A percentile compares a stretch with the other conserved stretches of the same genome.
These are phyloP conservation scores for Eustalomyia histrio DNA, from an alignment of 2,888 invertebrate genomes.

Conservation along the genomic window DNA sequence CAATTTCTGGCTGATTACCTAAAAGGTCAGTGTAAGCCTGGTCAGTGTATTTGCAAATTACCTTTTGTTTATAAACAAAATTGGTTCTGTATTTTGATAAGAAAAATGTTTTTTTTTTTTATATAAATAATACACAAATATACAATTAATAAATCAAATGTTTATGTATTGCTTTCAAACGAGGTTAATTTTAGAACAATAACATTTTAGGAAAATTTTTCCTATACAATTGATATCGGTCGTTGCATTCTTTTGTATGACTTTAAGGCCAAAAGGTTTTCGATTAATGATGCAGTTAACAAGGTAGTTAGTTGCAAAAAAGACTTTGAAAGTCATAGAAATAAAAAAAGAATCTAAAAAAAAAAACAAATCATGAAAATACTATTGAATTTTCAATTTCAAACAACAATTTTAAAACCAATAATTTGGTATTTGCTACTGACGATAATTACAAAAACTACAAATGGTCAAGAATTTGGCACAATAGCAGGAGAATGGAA, in stretches of 20 bases:
- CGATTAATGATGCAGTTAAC: not conserved
- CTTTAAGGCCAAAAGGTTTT: not conserved
- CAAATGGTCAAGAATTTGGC: slow-evolving; percentile 60
- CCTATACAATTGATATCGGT: too few species aligned
- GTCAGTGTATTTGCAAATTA: not conserved
- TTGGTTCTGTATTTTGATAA: not conserved
- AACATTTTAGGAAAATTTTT: not conserved
- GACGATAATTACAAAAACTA: not conserved
- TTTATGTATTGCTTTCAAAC: not conserved
- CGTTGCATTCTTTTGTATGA: slow-evolving; percentile 27
- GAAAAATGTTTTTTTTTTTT: too few species aligned
- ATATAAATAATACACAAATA: not conserved
- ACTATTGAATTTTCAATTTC: not conserved
- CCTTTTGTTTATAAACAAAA: not conserved
- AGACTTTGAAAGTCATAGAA: slow-evolving; percentile 7
- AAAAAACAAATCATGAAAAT: not conserved
- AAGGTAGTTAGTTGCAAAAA: slow-evolving; percentile 16
- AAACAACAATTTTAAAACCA: not conserved
- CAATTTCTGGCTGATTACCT: too few species aligned
- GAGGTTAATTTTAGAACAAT: not conserved
- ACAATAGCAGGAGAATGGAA: slow-evolving; percentile 68
- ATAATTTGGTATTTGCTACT: slow-evolving; percentile 2
- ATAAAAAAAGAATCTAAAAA: not conserved
- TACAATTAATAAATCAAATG: not conserved
- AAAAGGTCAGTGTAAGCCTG: too few species aligned